A percentile compares a stretch with the other conserved stretches of the same genome.
phyloP scores from a whole-genome alignment of 2,113 vertebrate genomes.

The Noturus placidus region DNA sequence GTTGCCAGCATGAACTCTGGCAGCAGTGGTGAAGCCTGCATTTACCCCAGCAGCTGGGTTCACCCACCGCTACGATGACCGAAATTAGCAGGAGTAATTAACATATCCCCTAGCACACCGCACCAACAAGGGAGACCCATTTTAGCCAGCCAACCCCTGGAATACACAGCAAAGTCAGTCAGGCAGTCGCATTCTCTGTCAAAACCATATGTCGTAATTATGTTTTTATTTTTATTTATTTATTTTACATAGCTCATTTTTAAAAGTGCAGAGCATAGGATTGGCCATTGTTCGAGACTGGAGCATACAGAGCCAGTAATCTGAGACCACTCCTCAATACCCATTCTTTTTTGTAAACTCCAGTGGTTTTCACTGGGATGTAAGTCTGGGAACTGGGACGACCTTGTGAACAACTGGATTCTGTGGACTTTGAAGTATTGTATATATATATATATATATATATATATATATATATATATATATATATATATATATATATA shows the following conservation, averaged over 20 bases:
- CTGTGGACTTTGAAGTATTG: background rate
- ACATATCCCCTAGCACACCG: slow-evolving; percentile 73
- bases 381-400: background rate
- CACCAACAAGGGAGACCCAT: slow-evolving; percentile 56
- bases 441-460: background rate
- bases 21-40: slow-evolving; percentile 68
- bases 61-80: slow-evolving; percentile 73
- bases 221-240: background rate
- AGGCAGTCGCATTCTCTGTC: background rate
- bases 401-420: background rate
- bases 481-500: too few species aligned
- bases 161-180: slow-evolving; percentile 44
- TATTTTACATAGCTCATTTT: background rate
- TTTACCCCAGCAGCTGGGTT: slow-evolving; percentile 77
- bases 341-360: background rate
- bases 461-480: too few species aligned
- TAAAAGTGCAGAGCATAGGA: background rate
- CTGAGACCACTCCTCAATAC: background rate
- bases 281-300: background rate
- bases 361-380: background rate
- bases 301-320: background rate
- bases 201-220: background rate
- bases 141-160: slow-evolving; percentile 60
- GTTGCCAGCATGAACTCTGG: slow-evolving; percentile 58
- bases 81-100: slow-evolving; percentile 77